Evolutionary conservation across 2,797 vertebrate species (phyloP).

Genomic region (Tinamus major): DNA sequence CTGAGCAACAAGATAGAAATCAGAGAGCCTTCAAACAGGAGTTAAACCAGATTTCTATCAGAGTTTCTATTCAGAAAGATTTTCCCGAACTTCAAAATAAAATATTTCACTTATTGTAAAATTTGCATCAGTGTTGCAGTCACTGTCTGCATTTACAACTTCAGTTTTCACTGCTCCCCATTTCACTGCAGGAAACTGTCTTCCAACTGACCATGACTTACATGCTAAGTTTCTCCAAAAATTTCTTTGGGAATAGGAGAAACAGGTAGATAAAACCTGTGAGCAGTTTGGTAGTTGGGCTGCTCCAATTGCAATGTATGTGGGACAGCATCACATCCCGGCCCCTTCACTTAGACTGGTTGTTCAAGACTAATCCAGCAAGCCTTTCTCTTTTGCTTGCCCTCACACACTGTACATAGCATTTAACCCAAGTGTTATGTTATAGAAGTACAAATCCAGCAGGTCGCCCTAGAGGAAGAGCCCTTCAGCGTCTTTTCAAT

Average conservation of each 20-base stretch:
- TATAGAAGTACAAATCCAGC: accelerated
- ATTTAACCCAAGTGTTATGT: accelerated
- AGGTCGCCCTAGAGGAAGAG: not conserved
- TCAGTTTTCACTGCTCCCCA: not conserved
- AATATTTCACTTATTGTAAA: not conserved
- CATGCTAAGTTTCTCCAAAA: not conserved
- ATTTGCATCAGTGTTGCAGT: not conserved
- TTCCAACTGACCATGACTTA: not conserved
- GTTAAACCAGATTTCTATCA: not conserved
- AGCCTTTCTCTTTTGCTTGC: not conserved
- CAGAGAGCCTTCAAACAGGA: not conserved
- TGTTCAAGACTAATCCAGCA: not conserved
- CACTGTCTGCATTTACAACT: not conserved
- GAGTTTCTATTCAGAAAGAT: not conserved
- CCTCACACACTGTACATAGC: not conserved
- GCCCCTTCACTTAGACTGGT: not conserved
- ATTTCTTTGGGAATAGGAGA: not conserved
- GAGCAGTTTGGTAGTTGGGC: not conserved
- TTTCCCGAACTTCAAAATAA: not conserved
- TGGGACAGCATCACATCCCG: accelerated
- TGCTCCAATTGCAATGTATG: not conserved
- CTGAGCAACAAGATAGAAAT: not conserved
- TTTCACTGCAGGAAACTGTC: not conserved
- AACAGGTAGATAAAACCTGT: not conserved
- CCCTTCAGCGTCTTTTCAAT: too few species aligned